These are phyloP conservation scores for Neostethus bicornis DNA, from an alignment of 2,797 vertebrate genomes.

Conservation along the genomic window DNA sequence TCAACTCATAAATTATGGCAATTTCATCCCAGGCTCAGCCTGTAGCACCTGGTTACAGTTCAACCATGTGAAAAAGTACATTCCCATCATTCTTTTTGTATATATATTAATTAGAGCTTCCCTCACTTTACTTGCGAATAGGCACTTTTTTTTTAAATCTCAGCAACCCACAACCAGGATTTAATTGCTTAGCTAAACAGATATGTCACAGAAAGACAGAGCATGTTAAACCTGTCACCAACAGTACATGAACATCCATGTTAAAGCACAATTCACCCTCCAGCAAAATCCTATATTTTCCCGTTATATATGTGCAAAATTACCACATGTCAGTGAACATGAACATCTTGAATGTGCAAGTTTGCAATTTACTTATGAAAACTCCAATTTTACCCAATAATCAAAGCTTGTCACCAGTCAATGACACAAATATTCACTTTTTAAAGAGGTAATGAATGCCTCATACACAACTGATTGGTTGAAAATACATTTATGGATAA, in stretches of 20 bases:
- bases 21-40: constrained; percentile 66
- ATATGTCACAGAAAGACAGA: not conserved
- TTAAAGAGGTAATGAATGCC: constrained; percentile 23
- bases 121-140: not conserved
- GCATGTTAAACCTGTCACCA: not conserved
- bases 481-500: constrained; percentile 2
- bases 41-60: constrained; percentile 58
- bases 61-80: constrained; percentile 29
- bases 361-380: not conserved
- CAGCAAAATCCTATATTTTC: too few relatives aligned
- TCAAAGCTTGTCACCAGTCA: too few relatives aligned
- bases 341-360: not conserved
- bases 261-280: too few relatives aligned
- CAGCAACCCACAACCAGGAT: not conserved
- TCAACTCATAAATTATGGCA: constrained; percentile 70
- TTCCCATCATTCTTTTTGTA: constrained; percentile 33
- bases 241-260: too few relatives aligned
- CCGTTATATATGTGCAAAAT: too few relatives aligned
- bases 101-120: not conserved
- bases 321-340: too few relatives aligned
- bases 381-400: constrained; percentile 24
- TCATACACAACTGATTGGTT: constrained; percentile 13
- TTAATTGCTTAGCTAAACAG: not conserved
- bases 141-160: not conserved
- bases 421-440: constrained; percentile 8